A percentile compares a stretch with the other conserved stretches of the same genome.
phyloP scores from a whole-genome alignment of 2,888 invertebrate genomes.

The Invenusta paracnida region DNA sequence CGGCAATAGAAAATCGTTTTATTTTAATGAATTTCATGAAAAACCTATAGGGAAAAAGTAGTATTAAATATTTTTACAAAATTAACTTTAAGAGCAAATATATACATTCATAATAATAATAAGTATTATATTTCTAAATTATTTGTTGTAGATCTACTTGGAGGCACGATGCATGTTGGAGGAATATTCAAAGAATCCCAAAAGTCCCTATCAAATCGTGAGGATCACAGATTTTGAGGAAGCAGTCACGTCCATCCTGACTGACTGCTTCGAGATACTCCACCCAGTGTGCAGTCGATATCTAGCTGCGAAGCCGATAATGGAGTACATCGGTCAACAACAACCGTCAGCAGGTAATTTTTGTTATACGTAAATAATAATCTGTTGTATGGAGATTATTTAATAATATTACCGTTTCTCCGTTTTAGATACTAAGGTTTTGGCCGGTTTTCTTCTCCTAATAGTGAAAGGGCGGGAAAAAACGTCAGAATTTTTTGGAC shows the following conservation, averaged over 20 bases:
- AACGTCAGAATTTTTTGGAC: neutral
- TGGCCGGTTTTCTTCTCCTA: neutral
- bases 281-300: neutral
- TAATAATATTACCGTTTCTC: too few relatives aligned
- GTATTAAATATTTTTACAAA: too few relatives aligned
- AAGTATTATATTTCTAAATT: too few relatives aligned
- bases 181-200: neutral
- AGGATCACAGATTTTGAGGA: neutral
- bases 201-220: too few relatives aligned
- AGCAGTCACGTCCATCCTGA: neutral
- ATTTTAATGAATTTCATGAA: too few relatives aligned
- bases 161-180: neutral
- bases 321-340: neutral
- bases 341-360: neutral
- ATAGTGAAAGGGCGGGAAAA: neutral
- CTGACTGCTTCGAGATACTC: neutral
- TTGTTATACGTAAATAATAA: neutral
- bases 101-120: too few relatives aligned
- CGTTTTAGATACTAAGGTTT: neutral
- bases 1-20: too few relatives aligned
- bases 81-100: too few relatives aligned
- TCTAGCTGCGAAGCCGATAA: neutral
- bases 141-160: neutral
- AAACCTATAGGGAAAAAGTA: too few relatives aligned
- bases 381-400: neutral